Evolutionary conservation across 2,797 vertebrate species (phyloP).

Genomic region (Alexandromys oeconomus): DNA sequence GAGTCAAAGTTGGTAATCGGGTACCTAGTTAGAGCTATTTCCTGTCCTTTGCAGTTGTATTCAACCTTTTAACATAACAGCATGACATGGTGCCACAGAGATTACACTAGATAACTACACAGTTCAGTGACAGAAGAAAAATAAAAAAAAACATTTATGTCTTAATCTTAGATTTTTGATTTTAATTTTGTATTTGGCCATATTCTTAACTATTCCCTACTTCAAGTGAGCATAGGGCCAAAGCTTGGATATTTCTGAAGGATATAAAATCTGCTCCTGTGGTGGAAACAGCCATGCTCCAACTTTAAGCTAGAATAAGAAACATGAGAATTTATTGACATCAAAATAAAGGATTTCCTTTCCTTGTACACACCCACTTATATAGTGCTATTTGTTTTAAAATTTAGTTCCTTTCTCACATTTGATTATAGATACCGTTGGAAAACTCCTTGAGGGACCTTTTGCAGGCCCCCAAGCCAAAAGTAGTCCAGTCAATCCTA

Average conservation of each 20-base stretch:
- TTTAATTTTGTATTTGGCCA: background rate
- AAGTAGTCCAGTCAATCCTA: too few relatives aligned
- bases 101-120: background rate
- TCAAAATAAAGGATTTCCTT: constrained; percentile 2
- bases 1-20: background rate
- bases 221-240: background rate
- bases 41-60: background rate
- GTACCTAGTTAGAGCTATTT: background rate
- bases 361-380: background rate
- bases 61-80: background rate
- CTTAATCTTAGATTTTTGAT: background rate
- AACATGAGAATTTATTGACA: background rate
- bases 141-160: too few relatives aligned
- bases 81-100: background rate
- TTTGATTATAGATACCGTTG: background rate
- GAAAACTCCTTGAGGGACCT: too few relatives aligned
- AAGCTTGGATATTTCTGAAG: background rate
- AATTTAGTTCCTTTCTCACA: constrained; percentile 38
- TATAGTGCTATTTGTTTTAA: constrained; percentile 19
- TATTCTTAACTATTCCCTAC: background rate
- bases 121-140: too few relatives aligned
- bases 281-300: background rate
- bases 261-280: background rate
- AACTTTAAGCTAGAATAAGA: background rate
- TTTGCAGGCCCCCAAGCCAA: too few relatives aligned